Evolutionary conservation across 1,140 invertebrate genomes (phyloP), one percentile per base, ranked within the genome.

Genomic region (Cataglyphis hispanica): DNA sequence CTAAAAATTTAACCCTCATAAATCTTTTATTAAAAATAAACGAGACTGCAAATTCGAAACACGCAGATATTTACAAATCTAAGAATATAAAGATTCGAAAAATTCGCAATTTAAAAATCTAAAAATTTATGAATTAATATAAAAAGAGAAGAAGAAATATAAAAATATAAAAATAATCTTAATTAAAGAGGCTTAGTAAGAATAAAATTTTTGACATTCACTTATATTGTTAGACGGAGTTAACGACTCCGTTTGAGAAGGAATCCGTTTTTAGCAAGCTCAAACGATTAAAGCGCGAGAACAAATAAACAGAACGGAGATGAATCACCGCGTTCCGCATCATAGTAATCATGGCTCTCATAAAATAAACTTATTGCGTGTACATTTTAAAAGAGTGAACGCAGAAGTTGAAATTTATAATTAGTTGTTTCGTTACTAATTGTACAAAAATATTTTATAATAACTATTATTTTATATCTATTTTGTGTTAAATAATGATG

Each of bases 261-360:
- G 25, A 46, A 80, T 81, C 50, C 25, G 76, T 34, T 58, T 69
- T 34, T 70, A 69, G 76, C 63, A 37, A 78, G 46, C 37, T 60
- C 37, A 40, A 72, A 22, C 22, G 66, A 72, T 81, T 81, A 60
- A 81, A 81, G 77, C 50, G 31, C 66, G 19, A 81, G 70, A 66
- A 43, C 16, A 81, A 81, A 81, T 81, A 81, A 70, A 81, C 66
- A 56, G 78, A 81, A 37, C 13, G 40, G 2, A 81, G 66, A 81
- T 22, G 66, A 81, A 58, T 1, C 16, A 43, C 16, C 50, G 34
- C 16, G 43, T 22, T 0, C 3, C 56, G 3, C 7, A 66, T 43
- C 16, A 70, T n/a, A 40, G 31, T 58, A 19, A 46, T 6, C 37
- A 34, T 58, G 53, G 43, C 34, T 37, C 25, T 6, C 13, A 37